Percentiles rank a stretch among this genome's conserved stretches.
These are phyloP conservation scores for Noctua fimbriata DNA, from an alignment of 2,888 invertebrate species.

Conservation along the genomic window DNA sequence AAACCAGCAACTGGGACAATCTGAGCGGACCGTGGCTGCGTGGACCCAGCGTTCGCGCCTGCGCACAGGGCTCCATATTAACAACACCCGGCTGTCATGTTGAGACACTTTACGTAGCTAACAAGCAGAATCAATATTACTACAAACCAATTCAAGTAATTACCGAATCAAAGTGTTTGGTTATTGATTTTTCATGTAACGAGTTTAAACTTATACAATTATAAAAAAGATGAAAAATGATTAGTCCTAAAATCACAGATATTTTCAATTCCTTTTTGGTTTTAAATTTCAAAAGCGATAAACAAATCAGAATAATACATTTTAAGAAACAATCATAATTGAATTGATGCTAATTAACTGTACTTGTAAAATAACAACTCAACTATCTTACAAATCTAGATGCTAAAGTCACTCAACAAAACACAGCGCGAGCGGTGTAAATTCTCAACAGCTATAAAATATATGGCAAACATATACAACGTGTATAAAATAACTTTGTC, in stretches of 20 bases:
- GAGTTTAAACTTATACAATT: not conserved
- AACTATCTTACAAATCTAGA: not conserved
- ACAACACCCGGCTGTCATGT: constrained; percentile 21
- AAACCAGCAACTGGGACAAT: constrained; percentile 55
- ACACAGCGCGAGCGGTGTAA: constrained; percentile 5
- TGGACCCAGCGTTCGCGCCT: not conserved
- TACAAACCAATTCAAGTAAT: not conserved
- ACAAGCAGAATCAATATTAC: constrained; percentile 9
- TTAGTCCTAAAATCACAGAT: not conserved
- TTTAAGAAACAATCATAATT: constrained; percentile 3
- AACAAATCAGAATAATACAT: constrained; percentile 1
- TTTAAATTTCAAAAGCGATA: not conserved
- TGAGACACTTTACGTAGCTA: constrained; percentile 11
- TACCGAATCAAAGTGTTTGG: not conserved
- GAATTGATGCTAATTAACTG: constrained; percentile 11
- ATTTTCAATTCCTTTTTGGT: not conserved
- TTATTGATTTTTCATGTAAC: not conserved
- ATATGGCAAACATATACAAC: constrained; percentile 42
- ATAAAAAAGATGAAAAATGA: not conserved
- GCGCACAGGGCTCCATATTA: constrained; percentile 22
- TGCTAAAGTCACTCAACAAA: constrained; percentile 23
- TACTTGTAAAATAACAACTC: constrained; percentile 12
- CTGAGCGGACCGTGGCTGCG: constrained; percentile 22
- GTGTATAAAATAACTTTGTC: constrained; percentile 40
- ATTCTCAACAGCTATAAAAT: constrained; percentile 40